phyloP scores from a whole-genome alignment of 1,140 invertebrate species.

The Sitodiplosis mosellana region DNA sequence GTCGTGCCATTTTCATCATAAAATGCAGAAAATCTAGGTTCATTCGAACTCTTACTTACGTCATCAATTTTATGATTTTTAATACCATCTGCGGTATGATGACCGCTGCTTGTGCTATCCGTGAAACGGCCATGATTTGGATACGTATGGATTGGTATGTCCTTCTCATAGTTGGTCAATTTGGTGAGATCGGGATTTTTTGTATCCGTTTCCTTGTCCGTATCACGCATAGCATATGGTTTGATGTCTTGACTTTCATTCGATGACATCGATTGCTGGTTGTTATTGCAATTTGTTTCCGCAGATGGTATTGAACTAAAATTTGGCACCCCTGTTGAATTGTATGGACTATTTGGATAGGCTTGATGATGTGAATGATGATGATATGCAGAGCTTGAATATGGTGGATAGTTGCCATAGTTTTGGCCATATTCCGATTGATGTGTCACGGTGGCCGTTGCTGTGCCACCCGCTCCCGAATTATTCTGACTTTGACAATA shows the following conservation, averaged over 20 bases:
- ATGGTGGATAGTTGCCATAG: not conserved
- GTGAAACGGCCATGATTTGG: slow-evolving; percentile 14
- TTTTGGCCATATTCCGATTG: not conserved
- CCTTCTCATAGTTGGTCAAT: slow-evolving; percentile 25
- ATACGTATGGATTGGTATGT: slow-evolving; percentile 23
- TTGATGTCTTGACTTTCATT: not conserved
- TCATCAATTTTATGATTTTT: not conserved
- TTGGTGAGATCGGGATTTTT: slow-evolving; percentile 17
- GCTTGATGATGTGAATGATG: slow-evolving; percentile 10
- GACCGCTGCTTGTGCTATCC: not conserved
- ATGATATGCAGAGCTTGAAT: slow-evolving; percentile 5
- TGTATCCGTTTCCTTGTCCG: slow-evolving; percentile 14
- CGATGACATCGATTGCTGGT: not conserved
- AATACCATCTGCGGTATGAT: slow-evolving; percentile 9
- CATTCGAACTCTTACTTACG: not conserved
- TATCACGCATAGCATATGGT: not conserved
- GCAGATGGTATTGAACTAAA: not conserved
- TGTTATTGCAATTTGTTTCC: not conserved
- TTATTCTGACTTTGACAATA: slow-evolving; percentile 24
- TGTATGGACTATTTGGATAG: slow-evolving; percentile 12
- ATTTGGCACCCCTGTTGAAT: no score
- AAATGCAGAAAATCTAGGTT: slow-evolving; percentile 30
- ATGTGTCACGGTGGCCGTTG: slow-evolving; percentile 5
- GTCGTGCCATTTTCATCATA: slow-evolving; percentile 45
- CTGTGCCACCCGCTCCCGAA: slow-evolving; percentile 5